Evolutionary conservation across 1,140 invertebrate species (phyloP).

Genomic region (Homalodisca vitripennis): DNA sequence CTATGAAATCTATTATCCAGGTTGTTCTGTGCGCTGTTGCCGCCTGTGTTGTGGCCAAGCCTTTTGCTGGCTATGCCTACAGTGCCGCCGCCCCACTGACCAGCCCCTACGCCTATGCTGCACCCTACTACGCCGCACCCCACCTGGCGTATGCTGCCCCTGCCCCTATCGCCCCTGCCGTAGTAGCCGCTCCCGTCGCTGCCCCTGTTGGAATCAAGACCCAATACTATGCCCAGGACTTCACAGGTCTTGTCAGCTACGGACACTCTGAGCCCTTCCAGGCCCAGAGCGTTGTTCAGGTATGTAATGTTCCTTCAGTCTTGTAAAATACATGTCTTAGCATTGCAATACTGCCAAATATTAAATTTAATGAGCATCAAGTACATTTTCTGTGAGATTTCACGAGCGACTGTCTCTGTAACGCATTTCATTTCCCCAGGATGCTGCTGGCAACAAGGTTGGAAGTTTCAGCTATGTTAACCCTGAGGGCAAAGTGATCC

Average conservation of each 20-base stretch:
- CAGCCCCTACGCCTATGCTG: slow-evolving; percentile 24
- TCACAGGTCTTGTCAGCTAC: slow-evolving; percentile 56
- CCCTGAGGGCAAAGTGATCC: slow-evolving; percentile 53
- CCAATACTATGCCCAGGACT: slow-evolving; percentile 58
- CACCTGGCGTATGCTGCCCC: slow-evolving; percentile 19
- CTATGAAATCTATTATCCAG: background rate
- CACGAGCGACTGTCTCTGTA: too few relatives aligned
- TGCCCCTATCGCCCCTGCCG: slow-evolving; percentile 44
- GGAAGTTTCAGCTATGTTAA: slow-evolving; percentile 57
- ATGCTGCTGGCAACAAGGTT: slow-evolving; percentile 54
- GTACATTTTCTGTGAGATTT: too few relatives aligned
- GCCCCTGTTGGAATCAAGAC: slow-evolving; percentile 50
- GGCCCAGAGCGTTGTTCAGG: slow-evolving; percentile 52
- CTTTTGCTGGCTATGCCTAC: slow-evolving; percentile 29
- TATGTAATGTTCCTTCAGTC: slow-evolving; percentile 8
- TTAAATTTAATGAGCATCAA: too few relatives aligned
- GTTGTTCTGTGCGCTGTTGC: slow-evolving; percentile 28
- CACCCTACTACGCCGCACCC: slow-evolving; percentile 7
- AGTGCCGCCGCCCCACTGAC: slow-evolving; percentile 19
- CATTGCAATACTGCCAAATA: too few relatives aligned
- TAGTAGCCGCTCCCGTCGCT: slow-evolving; percentile 50
- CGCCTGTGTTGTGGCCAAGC: slow-evolving; percentile 7
- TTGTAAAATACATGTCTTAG: too few relatives aligned
- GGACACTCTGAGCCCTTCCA: slow-evolving; percentile 56
- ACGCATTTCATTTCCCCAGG: too few relatives aligned